Evolutionary conservation across 2,113 vertebrate species (phyloP), one percentile per base, ranked within the genome.

Genomic region (Engystomops pustulosus): DNA sequence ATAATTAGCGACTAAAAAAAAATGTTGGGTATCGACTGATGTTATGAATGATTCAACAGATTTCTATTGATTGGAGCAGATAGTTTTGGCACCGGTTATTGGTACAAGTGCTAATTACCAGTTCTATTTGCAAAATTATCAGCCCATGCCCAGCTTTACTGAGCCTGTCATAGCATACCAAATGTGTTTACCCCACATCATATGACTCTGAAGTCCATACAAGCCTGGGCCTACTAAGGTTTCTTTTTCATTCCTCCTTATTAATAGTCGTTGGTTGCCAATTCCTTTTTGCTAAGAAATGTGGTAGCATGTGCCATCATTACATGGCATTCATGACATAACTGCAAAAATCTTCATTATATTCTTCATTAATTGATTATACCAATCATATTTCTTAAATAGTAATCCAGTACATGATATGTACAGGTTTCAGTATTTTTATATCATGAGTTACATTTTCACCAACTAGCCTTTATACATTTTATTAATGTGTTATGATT

Each of bases 11-110:
- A 20, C 30, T 2, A 67, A 67, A 67, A 67, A 67, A 60, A 62
- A 67, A 12, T 34, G 62, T 17, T 36, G 30, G 62, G 62, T 18
- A 67, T 67, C 17, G 32, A 67, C 62, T 36, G 60, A 65, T 18
- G 62, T 67, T 36, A 67, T 67, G 62, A 67, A 67, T 36, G 62
- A 67, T 67, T 67, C 62, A 67, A 67, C 62, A 67, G 62, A 67
- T 67, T 67, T 67, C 62, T 34, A 20, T 67, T 67, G 62, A 67
- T 67, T 67, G 32, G 62, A 36, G 12, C 30, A 67, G 62, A 25
- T 34, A 67, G 32, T 67, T 67, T 67, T 67, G 62, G 62, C 62
- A 36, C 62, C 1, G 62, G 17, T 5, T 67, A 67, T 67, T 67
- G 62, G 62, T 34, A 36, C 62, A 67, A 67, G 62, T 67, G 62